These are phyloP conservation scores for Ctenoplectra terminalis DNA, from an alignment of 1,140 invertebrate genomes.

Conservation along the genomic window DNA sequence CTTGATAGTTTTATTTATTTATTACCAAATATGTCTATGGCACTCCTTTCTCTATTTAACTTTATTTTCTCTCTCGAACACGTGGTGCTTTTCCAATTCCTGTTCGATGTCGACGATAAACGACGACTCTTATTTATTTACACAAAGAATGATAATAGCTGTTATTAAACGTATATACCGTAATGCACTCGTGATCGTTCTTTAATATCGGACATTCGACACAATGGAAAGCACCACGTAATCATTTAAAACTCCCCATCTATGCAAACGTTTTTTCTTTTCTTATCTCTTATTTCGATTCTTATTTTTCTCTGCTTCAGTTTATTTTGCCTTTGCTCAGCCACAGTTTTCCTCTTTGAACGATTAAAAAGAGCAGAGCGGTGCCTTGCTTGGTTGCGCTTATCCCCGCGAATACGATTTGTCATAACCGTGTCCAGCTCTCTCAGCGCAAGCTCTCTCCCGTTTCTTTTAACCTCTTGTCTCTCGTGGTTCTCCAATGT, in stretches of 20 bases:
- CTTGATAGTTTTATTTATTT: neutral
- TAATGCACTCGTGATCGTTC: neutral
- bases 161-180: neutral
- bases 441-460: constrained; percentile 61
- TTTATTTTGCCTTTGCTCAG: constrained; percentile 36
- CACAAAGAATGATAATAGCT: neutral
- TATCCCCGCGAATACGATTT: constrained; percentile 40
- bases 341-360: neutral
- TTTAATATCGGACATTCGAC: neutral
- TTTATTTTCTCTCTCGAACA: constrained; percentile 40
- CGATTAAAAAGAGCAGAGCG: neutral
- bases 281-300: constrained; percentile 29
- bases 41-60: neutral
- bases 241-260: neutral
- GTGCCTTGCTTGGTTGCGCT: constrained; percentile 43
- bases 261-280: neutral
- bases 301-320: constrained; percentile 51
- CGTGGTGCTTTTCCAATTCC: constrained; percentile 19
- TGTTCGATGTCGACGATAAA: neutral
- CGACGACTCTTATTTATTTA: neutral
- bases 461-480: constrained; percentile 49
- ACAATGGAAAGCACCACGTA: constrained; percentile 28
- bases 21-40: constrained; percentile 28
- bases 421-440: constrained; percentile 43
- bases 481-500: constrained; percentile 48